Evolutionary conservation across 2,797 vertebrate species (phyloP).

Genomic region (Setipinna tenuifilis): DNA sequence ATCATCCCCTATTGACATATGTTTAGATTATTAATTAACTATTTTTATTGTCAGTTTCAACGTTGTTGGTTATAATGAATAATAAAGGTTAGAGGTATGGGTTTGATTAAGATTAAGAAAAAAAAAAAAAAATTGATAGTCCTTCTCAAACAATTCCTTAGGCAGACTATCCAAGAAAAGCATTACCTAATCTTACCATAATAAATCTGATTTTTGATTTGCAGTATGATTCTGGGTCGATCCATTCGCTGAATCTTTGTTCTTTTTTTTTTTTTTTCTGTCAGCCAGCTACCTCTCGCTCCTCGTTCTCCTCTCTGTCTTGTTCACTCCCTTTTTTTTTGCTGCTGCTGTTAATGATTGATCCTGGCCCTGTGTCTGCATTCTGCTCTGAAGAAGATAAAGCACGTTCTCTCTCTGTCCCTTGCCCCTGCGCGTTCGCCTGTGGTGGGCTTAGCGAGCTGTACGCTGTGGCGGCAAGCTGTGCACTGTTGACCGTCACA

Average conservation of each 20-base stretch:
- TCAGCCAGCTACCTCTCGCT: too few relatives aligned
- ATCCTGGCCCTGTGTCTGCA: slow-evolving; percentile 59
- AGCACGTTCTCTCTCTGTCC: slow-evolving; percentile 61
- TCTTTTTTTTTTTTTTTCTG: too few relatives aligned
- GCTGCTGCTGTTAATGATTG: slow-evolving; percentile 69
- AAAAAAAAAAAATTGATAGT: too few relatives aligned
- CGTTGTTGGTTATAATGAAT: too few relatives aligned
- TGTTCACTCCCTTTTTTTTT: slow-evolving; percentile 46
- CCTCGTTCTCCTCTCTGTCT: slow-evolving; percentile 24
- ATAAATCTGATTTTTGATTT: neutral
- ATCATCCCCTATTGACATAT: too few relatives aligned
- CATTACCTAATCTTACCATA: neutral
- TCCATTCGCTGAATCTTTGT: neutral
- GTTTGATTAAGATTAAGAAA: too few relatives aligned
- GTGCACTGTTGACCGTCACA: slow-evolving; percentile 64
- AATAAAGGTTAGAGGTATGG: too few relatives aligned
- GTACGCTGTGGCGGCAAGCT: slow-evolving; percentile 52
- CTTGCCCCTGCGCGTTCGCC: slow-evolving; percentile 26
- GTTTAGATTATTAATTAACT: too few relatives aligned
- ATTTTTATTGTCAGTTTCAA: too few relatives aligned
- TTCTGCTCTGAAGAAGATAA: slow-evolving; percentile 66
- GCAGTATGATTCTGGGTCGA: neutral
- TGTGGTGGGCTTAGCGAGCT: neutral
- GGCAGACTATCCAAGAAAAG: too few relatives aligned
- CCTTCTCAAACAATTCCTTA: too few relatives aligned